A percentile compares a stretch with the other conserved stretches of the same genome.
These are phyloP conservation scores for Fragariocoptes setiger DNA, from an alignment of 1,140 invertebrate genomes.

Conservation along the genomic window DNA sequence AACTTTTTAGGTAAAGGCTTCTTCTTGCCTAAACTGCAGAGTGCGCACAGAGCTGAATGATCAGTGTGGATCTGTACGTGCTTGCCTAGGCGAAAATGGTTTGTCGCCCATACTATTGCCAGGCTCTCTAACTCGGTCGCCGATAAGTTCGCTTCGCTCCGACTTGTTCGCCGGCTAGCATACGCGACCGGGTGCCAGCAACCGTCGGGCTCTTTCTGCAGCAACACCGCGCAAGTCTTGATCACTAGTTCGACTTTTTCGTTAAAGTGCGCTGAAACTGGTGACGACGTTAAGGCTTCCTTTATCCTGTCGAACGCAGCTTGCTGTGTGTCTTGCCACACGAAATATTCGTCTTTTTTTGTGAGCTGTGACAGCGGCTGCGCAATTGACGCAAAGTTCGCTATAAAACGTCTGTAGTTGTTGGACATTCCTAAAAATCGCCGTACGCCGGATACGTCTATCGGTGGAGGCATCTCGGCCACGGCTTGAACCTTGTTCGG, in stretches of 20 bases:
- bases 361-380: conserved; percentile 11
- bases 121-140: conserved; percentile 10
- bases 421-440: conserved; percentile 16
- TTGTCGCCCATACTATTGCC: conserved; percentile 11
- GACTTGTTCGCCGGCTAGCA: too few species aligned
- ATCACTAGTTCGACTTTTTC: conserved; percentile 8
- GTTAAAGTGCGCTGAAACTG: conserved; percentile 12
- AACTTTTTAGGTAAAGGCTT: too few species aligned
- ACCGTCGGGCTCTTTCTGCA: conserved; percentile 9
- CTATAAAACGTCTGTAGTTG: conserved; percentile 13
- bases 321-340: neutral
- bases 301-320: neutral
- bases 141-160: too few species aligned
- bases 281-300: conserved; percentile 2
- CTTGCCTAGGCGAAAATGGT: conserved; percentile 10
- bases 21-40: too few species aligned
- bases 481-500: conserved; percentile 7
- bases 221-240: conserved; percentile 14
- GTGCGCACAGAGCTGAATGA: conserved; percentile 10
- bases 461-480: conserved; percentile 11
- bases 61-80: conserved; percentile 12
- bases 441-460: conserved; percentile 13
- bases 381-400: conserved; percentile 10
- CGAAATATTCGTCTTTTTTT: neutral
- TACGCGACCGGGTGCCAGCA: too few species aligned